Base-by-base conservation (phyloP, 2,888 invertebrate genomes). In the Cylloceria caligata region DNA sequence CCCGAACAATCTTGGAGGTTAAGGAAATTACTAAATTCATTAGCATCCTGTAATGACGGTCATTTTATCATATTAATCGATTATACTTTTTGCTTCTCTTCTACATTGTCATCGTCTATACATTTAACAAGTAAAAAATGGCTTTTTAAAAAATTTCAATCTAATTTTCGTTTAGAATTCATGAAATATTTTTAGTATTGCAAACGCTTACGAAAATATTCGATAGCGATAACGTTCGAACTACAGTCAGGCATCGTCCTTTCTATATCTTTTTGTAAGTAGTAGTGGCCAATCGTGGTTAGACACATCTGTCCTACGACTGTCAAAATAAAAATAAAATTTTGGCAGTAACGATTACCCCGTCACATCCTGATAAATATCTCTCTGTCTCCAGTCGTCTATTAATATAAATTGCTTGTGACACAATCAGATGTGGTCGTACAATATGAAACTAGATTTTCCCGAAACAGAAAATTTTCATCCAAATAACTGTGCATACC, bases 1-100 rank as follows among this genome's bases (percentile, higher is more conserved):
- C 83, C 74, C 83, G 78, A 81, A 84, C 80, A 74, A 81, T 83
- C 79, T 81, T 49, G 24, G 30, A 24, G 27, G 19, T 21, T 9
- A n/a, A 52, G 11, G 2, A 36, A 60, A 67, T 36, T 21, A 11
- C 36, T 11, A 39, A 57, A 42, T 72, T 36, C 21, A 60, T 13
- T 11, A 9, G 39, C 16, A 24, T 13, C 16, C 4, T n/a, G 42
- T 5, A 24, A 11, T 21, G 3, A 7, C 1, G 27, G 4, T 45
- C 34, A 13, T 27, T 42, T 21, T 49, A 3, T 47, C 27, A 24
- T 45, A 9, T 7, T 7, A 19, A 21, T 21, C 9, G 21, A 21
- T 11, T 49, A 9, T 21, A 4, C 11, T 49, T 9, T 7, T 55
- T 2, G 47, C 27, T 19, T 45, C 7, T 45, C 45, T 27, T 52